These are phyloP conservation scores for Melanocharis versteri DNA, from an alignment of 2,113 vertebrate species.

Conservation along the genomic window DNA sequence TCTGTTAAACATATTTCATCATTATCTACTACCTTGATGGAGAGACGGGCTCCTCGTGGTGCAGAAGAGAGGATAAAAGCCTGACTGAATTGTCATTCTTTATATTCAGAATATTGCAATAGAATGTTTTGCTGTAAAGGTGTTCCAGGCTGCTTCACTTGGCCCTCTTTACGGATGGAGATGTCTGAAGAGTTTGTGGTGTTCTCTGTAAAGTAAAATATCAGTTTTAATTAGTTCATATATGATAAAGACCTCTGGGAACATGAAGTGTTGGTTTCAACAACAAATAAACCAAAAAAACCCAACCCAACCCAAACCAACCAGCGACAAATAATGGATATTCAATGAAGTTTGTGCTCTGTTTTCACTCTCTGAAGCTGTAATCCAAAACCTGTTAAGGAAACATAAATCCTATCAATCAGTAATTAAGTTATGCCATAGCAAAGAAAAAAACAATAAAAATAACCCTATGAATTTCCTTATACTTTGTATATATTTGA, in stretches of 20 bases:
- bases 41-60: background rate
- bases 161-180: background rate
- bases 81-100: background rate
- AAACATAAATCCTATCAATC: background rate
- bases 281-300: background rate
- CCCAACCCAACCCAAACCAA: background rate
- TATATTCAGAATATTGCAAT: background rate
- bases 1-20: background rate
- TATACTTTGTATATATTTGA: background rate
- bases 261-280: background rate
- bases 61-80: background rate
- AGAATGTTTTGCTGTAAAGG: background rate
- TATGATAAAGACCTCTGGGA: background rate
- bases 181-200: background rate
- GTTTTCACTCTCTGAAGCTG: background rate
- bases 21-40: background rate
- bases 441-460: background rate
- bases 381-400: background rate
- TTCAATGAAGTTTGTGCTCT: background rate
- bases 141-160: background rate
- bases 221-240: background rate
- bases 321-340: background rate
- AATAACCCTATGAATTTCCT: fast-evolving
- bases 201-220: background rate
- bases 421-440: background rate